Evolutionary conservation across 1,140 invertebrate genomes (phyloP).

Genomic region (Drosophila leontia): DNA sequence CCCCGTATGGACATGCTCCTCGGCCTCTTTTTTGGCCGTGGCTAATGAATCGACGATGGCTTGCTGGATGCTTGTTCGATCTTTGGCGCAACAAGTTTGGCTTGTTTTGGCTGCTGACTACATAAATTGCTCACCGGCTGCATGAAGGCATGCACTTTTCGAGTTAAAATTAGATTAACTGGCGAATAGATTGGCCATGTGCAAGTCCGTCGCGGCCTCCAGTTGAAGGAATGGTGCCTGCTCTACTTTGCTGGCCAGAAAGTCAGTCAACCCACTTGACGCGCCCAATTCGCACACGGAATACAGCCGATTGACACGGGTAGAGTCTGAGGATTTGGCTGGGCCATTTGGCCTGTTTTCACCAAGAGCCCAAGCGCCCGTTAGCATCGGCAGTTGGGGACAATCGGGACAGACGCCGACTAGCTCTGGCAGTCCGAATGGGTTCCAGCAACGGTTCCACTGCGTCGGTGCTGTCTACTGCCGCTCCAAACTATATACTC

Average conservation of each 20-base stretch:
- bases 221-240: constrained; percentile 20
- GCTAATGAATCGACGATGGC: constrained; percentile 60
- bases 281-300: constrained; percentile 1
- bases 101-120: constrained; percentile 53
- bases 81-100: constrained; percentile 69
- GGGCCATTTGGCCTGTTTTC: constrained; percentile 38
- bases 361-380: constrained; percentile 52
- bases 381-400: constrained; percentile 41
- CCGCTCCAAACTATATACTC: constrained; percentile 13
- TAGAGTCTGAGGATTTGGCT: background rate
- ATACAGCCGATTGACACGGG: constrained; percentile 51
- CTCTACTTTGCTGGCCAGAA: constrained; percentile 27
- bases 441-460: constrained; percentile 59
- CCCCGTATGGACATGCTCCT: constrained; percentile 29
- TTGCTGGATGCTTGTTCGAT: constrained; percentile 33
- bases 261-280: constrained; percentile 15
- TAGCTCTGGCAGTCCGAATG: constrained; percentile 46
- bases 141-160: constrained; percentile 53
- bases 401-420: constrained; percentile 46
- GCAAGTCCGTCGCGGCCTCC: constrained; percentile 11
- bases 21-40: constrained; percentile 65
- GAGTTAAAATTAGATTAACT: constrained; percentile 81
- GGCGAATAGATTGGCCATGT: constrained; percentile 26
- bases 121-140: constrained; percentile 25
- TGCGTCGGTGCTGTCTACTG: constrained; percentile 44